These are phyloP conservation scores for Drosophila nigricruria DNA, from an alignment of 2,888 invertebrate genomes.

Conservation along the genomic window DNA sequence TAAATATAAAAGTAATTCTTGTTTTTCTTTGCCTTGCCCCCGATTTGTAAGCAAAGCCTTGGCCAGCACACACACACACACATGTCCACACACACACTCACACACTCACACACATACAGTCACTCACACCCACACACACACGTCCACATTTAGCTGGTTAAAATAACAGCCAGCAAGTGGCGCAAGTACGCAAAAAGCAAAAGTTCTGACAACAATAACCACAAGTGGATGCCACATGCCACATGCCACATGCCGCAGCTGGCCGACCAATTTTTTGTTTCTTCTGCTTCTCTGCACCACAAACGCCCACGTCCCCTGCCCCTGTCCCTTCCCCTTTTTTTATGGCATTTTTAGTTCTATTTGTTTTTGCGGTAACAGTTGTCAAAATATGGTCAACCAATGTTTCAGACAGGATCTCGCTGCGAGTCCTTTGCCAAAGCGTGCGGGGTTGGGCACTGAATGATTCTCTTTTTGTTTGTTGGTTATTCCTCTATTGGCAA, in stretches of 20 bases:
- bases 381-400: conserved; percentile 73
- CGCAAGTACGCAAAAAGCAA: conserved; percentile 26
- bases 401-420: conserved; percentile 14
- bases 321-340: conserved; percentile 17
- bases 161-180: conserved; percentile 58
- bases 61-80: conserved; percentile 3
- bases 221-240: conserved; percentile 75
- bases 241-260: conserved; percentile 55
- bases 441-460: neutral
- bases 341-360: conserved; percentile 52
- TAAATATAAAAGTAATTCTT: conserved; percentile 11
- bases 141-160: conserved; percentile 21
- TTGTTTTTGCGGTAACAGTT: conserved; percentile 73
- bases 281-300: conserved; percentile 14
- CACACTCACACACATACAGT: neutral
- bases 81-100: neutral
- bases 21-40: conserved; percentile 62
- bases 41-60: conserved; percentile 36
- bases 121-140: neutral
- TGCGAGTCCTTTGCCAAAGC: neutral
- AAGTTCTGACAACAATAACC: conserved; percentile 78
- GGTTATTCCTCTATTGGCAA: neutral
- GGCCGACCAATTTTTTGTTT: conserved; percentile 46
- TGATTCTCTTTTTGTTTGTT: neutral
- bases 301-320: neutral